phyloP scores from a whole-genome alignment of 2,113 vertebrate genomes.

The Melanocharis versteri region DNA sequence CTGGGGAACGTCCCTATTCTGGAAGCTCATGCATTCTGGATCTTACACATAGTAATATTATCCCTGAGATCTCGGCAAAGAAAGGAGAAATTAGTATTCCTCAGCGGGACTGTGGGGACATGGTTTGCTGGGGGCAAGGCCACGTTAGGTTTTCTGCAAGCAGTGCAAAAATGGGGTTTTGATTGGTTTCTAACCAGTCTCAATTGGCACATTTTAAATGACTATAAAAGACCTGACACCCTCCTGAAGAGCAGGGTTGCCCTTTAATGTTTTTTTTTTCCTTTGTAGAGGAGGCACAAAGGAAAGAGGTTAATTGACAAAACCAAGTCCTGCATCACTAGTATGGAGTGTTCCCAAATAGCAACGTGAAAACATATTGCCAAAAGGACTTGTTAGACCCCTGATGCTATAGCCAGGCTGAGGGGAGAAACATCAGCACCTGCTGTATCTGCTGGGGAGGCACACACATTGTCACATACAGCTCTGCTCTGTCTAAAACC shows the following conservation, averaged over 20 bases:
- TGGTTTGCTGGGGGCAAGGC: slow-evolving; percentile 5
- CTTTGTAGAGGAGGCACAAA: not conserved
- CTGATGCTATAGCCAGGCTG: not conserved
- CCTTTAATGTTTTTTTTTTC: not conserved
- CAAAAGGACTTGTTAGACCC: not conserved
- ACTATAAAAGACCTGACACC: not conserved
- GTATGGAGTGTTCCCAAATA: not conserved
- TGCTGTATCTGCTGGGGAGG: not conserved
- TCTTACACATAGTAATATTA: not conserved
- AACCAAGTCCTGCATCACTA: not conserved
- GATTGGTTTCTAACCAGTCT: not conserved
- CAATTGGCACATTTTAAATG: not conserved
- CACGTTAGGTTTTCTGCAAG: not conserved
- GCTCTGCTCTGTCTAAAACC: not conserved
- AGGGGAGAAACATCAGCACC: not conserved
- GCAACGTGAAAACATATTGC: not conserved
- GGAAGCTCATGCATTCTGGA: not conserved
- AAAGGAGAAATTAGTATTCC: not conserved
- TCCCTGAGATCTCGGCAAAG: not conserved
- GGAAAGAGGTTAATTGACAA: slow-evolving; percentile 49
- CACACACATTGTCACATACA: not conserved
- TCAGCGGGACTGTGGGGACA: not conserved
- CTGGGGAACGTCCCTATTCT: not conserved
- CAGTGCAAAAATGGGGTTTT: not conserved
- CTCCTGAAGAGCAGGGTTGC: not conserved